These are phyloP conservation scores for Acutogordius australiensis DNA, from an alignment of 2,888 invertebrate genomes.

Conservation along the genomic window DNA sequence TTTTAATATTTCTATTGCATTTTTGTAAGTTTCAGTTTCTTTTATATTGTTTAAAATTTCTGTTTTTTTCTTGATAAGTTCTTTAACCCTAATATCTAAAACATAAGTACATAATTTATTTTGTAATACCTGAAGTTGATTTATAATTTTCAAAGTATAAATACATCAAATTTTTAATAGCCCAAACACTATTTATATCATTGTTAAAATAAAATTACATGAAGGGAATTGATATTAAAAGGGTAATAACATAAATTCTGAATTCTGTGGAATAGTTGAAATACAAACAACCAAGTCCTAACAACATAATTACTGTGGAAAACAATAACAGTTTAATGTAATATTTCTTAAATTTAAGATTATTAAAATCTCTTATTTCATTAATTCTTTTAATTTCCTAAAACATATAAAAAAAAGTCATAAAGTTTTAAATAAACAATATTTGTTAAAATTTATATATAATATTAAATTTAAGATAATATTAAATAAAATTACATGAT, in stretches of 20 bases:
- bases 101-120: background rate
- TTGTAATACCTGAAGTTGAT: slow-evolving; percentile 1
- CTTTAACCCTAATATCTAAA: background rate
- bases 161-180: background rate
- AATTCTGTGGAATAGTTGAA: background rate
- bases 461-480: background rate
- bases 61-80: background rate
- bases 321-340: background rate
- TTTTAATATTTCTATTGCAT: slow-evolving; percentile 2
- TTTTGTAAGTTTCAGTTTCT: slow-evolving; percentile 2
- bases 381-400: background rate
- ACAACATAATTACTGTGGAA: background rate
- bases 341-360: slow-evolving; percentile 1
- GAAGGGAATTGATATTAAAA: background rate
- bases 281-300: background rate
- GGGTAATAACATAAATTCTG: background rate
- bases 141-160: slow-evolving; percentile 2
- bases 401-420: too few relatives aligned
- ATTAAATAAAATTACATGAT: background rate
- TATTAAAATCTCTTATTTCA: background rate
- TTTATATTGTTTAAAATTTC: slow-evolving; percentile 5
- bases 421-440: too few relatives aligned
- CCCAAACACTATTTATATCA: background rate
- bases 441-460: too few relatives aligned
- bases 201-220: background rate